Evolutionary conservation across 2,888 invertebrate species (phyloP).

Genomic region (Bedellia somnulentella): DNA sequence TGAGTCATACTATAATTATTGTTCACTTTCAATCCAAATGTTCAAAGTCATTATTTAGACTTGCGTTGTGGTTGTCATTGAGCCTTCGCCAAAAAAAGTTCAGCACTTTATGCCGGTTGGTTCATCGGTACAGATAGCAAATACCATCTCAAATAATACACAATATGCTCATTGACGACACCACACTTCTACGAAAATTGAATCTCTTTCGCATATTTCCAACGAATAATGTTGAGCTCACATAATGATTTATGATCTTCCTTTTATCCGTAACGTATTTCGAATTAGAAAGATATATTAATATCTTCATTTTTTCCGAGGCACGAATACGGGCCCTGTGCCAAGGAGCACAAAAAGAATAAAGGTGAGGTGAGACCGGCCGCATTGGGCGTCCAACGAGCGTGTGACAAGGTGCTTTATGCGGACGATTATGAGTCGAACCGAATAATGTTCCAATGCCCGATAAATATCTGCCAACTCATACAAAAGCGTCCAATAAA

Average conservation of each 20-base stretch:
- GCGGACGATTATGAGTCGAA: constrained; percentile 53
- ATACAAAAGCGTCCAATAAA: constrained; percentile 61
- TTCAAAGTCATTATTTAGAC: no score
- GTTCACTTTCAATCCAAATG: no score
- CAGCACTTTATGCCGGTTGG: no score
- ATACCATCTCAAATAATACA: no score
- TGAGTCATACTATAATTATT: no score
- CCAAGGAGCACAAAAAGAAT: constrained; percentile 47
- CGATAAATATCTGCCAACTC: constrained; percentile 63
- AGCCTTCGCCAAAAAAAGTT: no score
- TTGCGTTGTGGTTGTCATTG: no score
- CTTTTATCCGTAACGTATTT: constrained; percentile 58
- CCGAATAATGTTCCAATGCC: constrained; percentile 58
- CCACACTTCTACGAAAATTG: constrained; percentile 42
- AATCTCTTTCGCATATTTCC: constrained; percentile 42
- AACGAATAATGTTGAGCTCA: constrained; percentile 34
- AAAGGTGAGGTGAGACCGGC: constrained; percentile 13
- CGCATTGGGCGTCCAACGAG: constrained; percentile 56
- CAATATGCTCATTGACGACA: constrained; percentile 34
- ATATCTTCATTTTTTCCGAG: constrained; percentile 60
- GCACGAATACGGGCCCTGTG: constrained; percentile 47
- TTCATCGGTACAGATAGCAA: no score
- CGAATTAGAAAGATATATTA: constrained; percentile 61
- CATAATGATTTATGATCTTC: constrained; percentile 52
- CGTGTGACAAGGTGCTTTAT: constrained; percentile 62